Evolutionary conservation across 2,797 vertebrate genomes (phyloP), one percentile per base, ranked within the genome.

Genomic region (Remorina albescens): DNA sequence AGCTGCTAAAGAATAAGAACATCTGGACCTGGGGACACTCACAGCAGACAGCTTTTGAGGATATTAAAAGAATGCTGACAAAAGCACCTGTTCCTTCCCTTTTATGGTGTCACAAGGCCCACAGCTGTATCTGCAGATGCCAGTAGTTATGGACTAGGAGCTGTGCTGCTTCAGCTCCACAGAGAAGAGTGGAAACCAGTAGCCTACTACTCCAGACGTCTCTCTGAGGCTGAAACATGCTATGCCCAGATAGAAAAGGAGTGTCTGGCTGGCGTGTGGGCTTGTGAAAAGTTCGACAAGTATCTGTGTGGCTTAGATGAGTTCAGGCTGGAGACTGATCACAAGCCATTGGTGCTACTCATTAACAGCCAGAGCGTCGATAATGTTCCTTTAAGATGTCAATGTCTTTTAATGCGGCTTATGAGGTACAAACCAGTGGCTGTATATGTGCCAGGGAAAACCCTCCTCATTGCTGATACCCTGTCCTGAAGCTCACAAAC

Each of bases 261-360:
- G 25, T 57, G 64, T 10, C n/a, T 74, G 42, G 49, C 58, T 1
- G 56, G 51, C 0, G 23, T 59, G 8, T 76, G 64, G 56, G 49
- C 41, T 0, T 76, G 57, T 23, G 34, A 78, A 41, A 26, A 19
- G 5, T 61, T 66, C n/a, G 56, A 55, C 4, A 66, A 55, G n/a
- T 50, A 71, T 11, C 7, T 66, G 1, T 34, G 23, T n/a, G 51
- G 67, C 2, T 34, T 66, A 2, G 25, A 30, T 0, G 30, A 30
- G 8, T 71, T 71, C 18, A 60, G 32, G n/a, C n/a, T 71, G 0
- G 25, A 34, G 15, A 78, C 62, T 2, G 62, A 78, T 25, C 56
- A 71, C 6, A 78, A 78, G 37, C 37, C 37, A 12, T 15, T 39
- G 2, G 37, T 39, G n/a, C n/a, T n/a, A n/a, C 37, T 39, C 10